A percentile compares a stretch with the other conserved stretches of the same genome.
Evolutionary conservation across 2,113 vertebrate species (phyloP).

Genomic region (Ageneiosus marmoratus): DNA sequence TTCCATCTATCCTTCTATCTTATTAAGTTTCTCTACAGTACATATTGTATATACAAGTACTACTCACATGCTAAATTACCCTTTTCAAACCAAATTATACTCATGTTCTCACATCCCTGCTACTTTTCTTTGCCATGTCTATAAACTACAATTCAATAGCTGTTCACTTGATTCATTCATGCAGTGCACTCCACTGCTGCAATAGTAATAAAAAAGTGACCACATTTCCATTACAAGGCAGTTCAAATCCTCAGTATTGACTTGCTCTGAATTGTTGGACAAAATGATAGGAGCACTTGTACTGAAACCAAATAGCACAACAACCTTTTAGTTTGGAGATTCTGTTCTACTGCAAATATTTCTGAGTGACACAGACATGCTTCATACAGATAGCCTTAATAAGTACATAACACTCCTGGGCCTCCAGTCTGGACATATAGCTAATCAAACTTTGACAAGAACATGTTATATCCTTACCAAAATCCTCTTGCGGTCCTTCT

Average conservation of each 20-base stretch:
- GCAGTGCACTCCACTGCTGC: neutral
- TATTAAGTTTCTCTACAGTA: neutral
- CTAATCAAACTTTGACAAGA: neutral
- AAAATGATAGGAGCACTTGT: neutral
- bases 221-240: neutral
- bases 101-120: neutral
- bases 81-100: neutral
- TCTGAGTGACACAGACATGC: neutral
- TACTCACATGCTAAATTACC: neutral
- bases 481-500: conserved; percentile 97
- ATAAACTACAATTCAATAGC: neutral
- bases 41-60: neutral
- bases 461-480: conserved; percentile 79
- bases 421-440: neutral
- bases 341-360: neutral
- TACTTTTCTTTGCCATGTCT: neutral
- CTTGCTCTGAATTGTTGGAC: neutral
- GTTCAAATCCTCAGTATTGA: neutral
- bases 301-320: neutral
- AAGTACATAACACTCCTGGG: neutral
- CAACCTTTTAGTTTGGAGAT: neutral
- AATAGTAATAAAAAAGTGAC: neutral
- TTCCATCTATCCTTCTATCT: neutral
- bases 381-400: neutral
- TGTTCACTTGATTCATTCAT: neutral